These are phyloP conservation scores for Bucco capensis DNA, from an alignment of 2,113 vertebrate species.

Conservation along the genomic window DNA sequence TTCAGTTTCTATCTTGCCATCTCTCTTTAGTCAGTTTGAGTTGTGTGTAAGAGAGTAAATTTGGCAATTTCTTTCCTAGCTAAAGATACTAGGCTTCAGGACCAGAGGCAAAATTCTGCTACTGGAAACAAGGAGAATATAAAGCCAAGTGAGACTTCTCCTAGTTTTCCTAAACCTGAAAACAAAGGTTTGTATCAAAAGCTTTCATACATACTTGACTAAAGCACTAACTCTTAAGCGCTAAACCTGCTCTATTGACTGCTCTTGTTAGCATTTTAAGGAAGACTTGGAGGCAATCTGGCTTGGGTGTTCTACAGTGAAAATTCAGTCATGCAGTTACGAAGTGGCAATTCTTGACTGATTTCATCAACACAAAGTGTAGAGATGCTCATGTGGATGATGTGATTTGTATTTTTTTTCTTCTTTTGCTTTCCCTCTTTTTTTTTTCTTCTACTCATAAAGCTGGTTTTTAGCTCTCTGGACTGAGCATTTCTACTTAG, in stretches of 20 bases:
- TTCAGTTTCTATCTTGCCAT: background rate
- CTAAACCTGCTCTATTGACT: background rate
- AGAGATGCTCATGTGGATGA: background rate
- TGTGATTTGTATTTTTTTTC: background rate
- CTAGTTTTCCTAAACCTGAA: constrained; percentile 86
- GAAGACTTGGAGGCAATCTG: background rate
- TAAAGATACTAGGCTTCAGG: constrained; percentile 92
- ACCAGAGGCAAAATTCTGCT: constrained; percentile 90
- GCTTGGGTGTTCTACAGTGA: background rate
- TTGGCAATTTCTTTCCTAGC: constrained; percentile 70
- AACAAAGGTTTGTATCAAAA: constrained; percentile 84
- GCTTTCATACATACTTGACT: background rate
- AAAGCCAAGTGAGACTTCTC: constrained; percentile 86
- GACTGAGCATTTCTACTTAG: background rate
- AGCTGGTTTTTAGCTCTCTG: background rate
- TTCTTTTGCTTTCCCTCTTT: background rate
- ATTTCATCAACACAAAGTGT: background rate
- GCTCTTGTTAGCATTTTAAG: background rate
- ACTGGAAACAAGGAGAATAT: constrained; percentile 89
- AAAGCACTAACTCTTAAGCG: background rate
- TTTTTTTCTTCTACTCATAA: background rate
- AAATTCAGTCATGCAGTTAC: background rate
- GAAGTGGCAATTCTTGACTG: background rate
- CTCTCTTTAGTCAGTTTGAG: background rate
- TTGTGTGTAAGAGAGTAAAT: background rate